Evolutionary conservation across 1,140 invertebrate species (phyloP).

Genomic region (Polypedilum vanderplanki): DNA sequence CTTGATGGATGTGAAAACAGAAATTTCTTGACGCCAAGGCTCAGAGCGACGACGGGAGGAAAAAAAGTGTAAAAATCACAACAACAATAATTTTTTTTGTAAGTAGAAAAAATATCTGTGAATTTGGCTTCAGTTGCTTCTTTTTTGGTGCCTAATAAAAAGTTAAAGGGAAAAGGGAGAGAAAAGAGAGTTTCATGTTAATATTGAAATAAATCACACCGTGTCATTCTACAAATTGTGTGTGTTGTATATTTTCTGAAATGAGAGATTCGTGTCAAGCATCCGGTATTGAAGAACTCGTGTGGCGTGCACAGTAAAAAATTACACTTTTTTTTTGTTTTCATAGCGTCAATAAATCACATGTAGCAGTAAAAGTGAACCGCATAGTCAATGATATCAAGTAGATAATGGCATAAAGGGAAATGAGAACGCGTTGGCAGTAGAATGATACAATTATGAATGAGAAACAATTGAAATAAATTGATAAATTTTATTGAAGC

Average conservation of each 20-base stretch:
- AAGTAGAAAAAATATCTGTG: not conserved
- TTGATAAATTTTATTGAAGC: too few species aligned
- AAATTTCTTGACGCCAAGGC: too few species aligned
- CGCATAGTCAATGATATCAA: not conserved
- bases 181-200: not conserved
- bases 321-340: not conserved
- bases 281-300: not conserved
- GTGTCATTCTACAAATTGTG: too few species aligned
- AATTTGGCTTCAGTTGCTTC: not conserved
- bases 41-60: too few species aligned
- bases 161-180: not conserved
- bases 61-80: not conserved
- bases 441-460: too few species aligned
- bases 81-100: not conserved
- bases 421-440: not conserved
- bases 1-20: not conserved
- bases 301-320: not conserved
- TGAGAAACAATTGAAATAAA: too few species aligned
- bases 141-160: not conserved
- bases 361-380: not conserved
- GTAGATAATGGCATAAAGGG: not conserved
- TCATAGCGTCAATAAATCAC: not conserved
- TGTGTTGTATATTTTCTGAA: not conserved
- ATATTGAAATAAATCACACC: slow-evolving; percentile 6
- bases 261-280: not conserved